A percentile compares a stretch with the other conserved stretches of the same genome.
Conservation (phyloP, 2,113 vertebrate genomes). For the Polypterus senegalus region DNA sequence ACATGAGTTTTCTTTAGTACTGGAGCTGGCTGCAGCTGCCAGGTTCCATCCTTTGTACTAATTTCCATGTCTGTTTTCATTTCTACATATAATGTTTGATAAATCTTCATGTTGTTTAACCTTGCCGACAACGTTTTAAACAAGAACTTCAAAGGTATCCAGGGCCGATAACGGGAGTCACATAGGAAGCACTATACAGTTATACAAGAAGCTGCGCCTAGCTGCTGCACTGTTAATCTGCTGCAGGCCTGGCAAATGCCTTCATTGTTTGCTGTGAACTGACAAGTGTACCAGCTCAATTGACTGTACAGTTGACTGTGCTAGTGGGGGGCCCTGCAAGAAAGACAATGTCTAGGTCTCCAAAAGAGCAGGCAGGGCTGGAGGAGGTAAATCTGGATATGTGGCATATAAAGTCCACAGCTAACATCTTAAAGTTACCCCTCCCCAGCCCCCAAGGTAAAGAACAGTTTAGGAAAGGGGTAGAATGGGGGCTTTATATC, state of each 20-base stretch:
- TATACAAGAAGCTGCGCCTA: conserved; percentile 23
- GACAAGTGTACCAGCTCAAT: conserved; percentile 65
- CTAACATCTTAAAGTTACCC: conserved; percentile 27
- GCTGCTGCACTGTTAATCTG: conserved; percentile 42
- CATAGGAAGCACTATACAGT: too few relatives aligned
- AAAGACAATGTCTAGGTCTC: conserved; percentile 28
- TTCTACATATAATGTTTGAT: too few relatives aligned
- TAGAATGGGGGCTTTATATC: conserved; percentile 22
- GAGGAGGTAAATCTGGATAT: conserved; percentile 46
- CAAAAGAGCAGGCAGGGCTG: too few relatives aligned
- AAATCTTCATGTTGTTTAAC: too few relatives aligned
- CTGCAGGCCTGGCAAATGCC: conserved; percentile 47
- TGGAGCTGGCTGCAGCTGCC: too few relatives aligned
- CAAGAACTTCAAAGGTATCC: too few relatives aligned
- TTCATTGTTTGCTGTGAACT: conserved; percentile 41
- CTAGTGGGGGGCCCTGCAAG: neutral
- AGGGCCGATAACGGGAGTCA: too few relatives aligned
- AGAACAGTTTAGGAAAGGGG: conserved; percentile 18
- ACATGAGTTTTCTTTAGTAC: too few relatives aligned
- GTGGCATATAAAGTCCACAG: conserved; percentile 34
- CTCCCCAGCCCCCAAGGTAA: conserved; percentile 18
- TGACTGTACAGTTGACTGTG: conserved; percentile 48
- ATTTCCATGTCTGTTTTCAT: too few relatives aligned
- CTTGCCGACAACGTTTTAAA: too few relatives aligned
- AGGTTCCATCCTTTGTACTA: too few relatives aligned